phyloP scores from a whole-genome alignment of 2,113 vertebrate genomes.

The Emydura subglobosa region DNA sequence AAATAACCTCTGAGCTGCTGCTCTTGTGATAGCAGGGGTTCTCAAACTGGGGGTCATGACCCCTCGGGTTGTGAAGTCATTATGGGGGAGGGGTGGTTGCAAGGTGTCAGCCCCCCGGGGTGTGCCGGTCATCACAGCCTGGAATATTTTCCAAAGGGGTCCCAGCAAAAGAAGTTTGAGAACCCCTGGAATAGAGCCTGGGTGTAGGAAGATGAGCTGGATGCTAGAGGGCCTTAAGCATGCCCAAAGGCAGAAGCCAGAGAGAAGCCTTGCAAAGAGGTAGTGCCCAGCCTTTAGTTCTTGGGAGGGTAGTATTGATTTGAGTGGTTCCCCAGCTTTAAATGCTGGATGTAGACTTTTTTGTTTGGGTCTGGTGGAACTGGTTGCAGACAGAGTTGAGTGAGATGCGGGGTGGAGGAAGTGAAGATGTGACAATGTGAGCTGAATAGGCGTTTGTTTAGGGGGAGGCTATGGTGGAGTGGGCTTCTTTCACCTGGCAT shows the following conservation, averaged over 20 bases:
- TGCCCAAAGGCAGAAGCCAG: background rate
- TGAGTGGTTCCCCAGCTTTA: background rate
- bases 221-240: background rate
- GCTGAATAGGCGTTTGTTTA: too few species aligned
- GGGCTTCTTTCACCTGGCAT: background rate
- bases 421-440: fast-evolving
- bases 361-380: background rate
- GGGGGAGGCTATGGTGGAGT: background rate
- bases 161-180: too few species aligned
- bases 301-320: background rate
- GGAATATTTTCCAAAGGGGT: too few species aligned
- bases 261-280: background rate
- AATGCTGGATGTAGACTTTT: background rate
- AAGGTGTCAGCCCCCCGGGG: too few species aligned
- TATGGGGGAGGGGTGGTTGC: too few species aligned
- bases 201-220: background rate
- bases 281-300: background rate
- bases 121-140: too few species aligned
- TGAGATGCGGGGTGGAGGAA: background rate
- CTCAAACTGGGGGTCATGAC: too few species aligned
- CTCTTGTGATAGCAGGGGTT: too few species aligned
- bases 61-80: too few species aligned
- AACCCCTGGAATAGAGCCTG: background rate
- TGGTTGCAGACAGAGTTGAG: background rate
- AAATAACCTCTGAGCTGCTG: fast-evolving